phyloP scores from a whole-genome alignment of 1,140 invertebrate species.

The Drosophila kikkawai region DNA sequence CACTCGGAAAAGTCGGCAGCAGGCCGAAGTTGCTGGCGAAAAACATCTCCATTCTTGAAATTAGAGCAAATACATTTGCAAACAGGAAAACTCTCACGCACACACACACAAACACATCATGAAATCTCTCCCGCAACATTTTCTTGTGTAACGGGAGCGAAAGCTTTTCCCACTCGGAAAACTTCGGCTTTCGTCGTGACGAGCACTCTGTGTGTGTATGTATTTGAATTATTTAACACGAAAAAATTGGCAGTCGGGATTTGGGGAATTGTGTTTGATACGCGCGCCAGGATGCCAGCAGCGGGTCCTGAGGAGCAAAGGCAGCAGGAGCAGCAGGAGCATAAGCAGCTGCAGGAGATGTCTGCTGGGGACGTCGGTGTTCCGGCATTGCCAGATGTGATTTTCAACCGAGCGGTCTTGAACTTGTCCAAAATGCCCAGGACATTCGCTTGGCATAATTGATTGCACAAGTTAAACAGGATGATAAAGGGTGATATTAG shows the following conservation, averaged over 20 bases:
- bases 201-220: slow-evolving; percentile 36
- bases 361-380: slow-evolving; percentile 25
- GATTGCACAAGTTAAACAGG: slow-evolving; percentile 18
- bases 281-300: slow-evolving; percentile 34
- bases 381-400: slow-evolving; percentile 70
- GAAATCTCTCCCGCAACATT: slow-evolving; percentile 58
- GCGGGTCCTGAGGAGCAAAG: neutral
- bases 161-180: slow-evolving; percentile 61
- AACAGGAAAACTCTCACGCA: slow-evolving; percentile 31
- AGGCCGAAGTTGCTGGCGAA: slow-evolving; percentile 45
- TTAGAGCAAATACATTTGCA: slow-evolving; percentile 72
- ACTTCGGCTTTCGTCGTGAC: slow-evolving; percentile 26
- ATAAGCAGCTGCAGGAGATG: slow-evolving; percentile 9
- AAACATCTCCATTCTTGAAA: slow-evolving; percentile 50
- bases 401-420: slow-evolving; percentile 50
- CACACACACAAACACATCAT: slow-evolving; percentile 7
- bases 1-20: slow-evolving; percentile 26
- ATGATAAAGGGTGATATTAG: neutral
- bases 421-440: slow-evolving; percentile 57
- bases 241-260: slow-evolving; percentile 79
- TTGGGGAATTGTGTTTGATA: slow-evolving; percentile 71
- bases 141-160: slow-evolving; percentile 63
- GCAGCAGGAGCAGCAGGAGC: neutral
- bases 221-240: slow-evolving; percentile 67
- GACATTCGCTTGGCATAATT: slow-evolving; percentile 24